Evolutionary conservation across 2,113 vertebrate species (phyloP).

Genomic region (Numida meleagris): DNA sequence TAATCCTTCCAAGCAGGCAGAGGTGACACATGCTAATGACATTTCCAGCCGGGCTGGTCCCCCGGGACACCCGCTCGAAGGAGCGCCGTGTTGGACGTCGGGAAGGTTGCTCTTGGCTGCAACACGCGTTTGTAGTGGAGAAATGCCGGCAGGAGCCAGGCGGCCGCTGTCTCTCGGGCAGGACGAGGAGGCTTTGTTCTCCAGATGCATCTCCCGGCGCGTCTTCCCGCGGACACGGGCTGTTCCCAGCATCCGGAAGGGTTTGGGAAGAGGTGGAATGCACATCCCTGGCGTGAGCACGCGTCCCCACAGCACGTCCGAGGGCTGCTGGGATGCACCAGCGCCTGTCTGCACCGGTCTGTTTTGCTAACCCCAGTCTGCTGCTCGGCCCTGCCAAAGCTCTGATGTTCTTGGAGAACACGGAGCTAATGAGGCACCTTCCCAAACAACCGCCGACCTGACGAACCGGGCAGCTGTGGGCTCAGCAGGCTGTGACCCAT

Average conservation of each 20-base stretch:
- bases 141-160: constrained; percentile 13
- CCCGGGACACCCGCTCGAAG: background rate
- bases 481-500: background rate
- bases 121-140: background rate
- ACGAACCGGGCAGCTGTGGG: fast-evolving
- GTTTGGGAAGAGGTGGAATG: background rate
- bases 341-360: constrained; percentile 7
- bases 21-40: constrained; percentile 77
- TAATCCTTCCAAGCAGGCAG: constrained; percentile 55
- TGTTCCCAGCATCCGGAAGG: background rate
- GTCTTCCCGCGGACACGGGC: background rate
- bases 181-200: background rate
- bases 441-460: constrained; percentile 19
- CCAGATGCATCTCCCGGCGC: background rate
- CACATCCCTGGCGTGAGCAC: background rate
- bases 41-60: constrained; percentile 74
- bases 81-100: background rate
- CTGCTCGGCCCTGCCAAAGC: constrained; percentile 35
- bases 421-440: background rate
- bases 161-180: background rate
- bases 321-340: background rate
- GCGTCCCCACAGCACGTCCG: fast-evolving
- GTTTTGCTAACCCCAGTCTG: constrained; percentile 62
- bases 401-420: constrained; percentile 57
- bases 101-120: constrained; percentile 48